A percentile compares a stretch with the other conserved stretches of the same genome.
These are phyloP conservation scores for Mechanitis mazaeus DNA, from an alignment of 2,888 invertebrate genomes.

Conservation along the genomic window DNA sequence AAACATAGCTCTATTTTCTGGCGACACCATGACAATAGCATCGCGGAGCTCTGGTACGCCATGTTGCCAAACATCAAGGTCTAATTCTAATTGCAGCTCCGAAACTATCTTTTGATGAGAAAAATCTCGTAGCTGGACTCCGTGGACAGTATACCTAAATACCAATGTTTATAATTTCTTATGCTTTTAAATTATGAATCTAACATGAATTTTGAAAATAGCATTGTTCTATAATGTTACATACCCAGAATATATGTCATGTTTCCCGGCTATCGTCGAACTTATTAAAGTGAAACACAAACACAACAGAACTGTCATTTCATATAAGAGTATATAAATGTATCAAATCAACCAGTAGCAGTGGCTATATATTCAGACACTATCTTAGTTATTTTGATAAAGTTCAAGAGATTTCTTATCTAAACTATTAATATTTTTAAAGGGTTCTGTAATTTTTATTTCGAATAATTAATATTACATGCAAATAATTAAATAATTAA, in stretches of 20 bases:
- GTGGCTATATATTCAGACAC: neutral
- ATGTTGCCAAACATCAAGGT: slow-evolving; percentile 38
- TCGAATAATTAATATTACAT: too few species aligned
- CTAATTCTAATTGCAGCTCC: slow-evolving; percentile 28
- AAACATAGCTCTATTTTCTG: slow-evolving; percentile 28
- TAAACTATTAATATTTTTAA: too few species aligned
- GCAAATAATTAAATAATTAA: too few species aligned
- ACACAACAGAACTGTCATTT: neutral
- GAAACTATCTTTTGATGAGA: slow-evolving; percentile 30
- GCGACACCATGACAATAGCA: slow-evolving; percentile 37
- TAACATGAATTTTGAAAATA: too few species aligned
- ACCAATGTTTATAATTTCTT: neutral
- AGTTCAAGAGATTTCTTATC: neutral
- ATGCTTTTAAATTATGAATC: too few species aligned
- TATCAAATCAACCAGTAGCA: neutral
- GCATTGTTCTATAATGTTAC: neutral
- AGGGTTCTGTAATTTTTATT: too few species aligned
- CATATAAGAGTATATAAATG: neutral
- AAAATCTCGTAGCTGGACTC: slow-evolving; percentile 29
- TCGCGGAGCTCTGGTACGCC: slow-evolving; percentile 33
- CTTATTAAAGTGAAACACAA: neutral
- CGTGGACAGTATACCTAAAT: slow-evolving; percentile 36
- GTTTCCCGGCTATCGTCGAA: slow-evolving; percentile 1
- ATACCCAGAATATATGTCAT: slow-evolving; percentile 2
- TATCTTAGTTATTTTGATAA: neutral